Percentiles rank a stretch among this genome's conserved stretches.
phyloP scores from a whole-genome alignment of 2,113 vertebrate species.

The Nannobrachium achirus region DNA sequence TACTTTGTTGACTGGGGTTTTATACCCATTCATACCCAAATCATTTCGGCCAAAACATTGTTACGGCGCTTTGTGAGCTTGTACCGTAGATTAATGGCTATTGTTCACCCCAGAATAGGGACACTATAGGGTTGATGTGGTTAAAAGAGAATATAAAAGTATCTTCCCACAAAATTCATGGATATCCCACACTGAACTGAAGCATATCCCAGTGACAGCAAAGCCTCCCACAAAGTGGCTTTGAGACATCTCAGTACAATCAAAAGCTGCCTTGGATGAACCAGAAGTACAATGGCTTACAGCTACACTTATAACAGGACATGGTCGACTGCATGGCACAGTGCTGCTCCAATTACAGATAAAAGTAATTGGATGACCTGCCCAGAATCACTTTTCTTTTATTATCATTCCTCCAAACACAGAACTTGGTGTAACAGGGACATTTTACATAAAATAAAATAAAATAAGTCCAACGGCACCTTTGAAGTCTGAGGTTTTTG shows the following conservation, averaged over 20 bases:
- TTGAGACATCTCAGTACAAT: background rate
- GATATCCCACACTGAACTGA: too few relatives aligned
- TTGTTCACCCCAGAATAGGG: too few relatives aligned
- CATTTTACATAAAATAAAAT: background rate
- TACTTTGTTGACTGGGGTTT: too few relatives aligned
- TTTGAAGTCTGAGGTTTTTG: constrained; percentile 54
- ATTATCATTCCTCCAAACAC: constrained; percentile 40
- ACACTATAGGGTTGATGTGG: too few relatives aligned
- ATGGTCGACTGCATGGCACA: constrained; percentile 27
- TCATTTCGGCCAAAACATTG: too few relatives aligned
- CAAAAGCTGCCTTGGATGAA: background rate
- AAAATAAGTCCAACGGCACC: constrained; percentile 30
- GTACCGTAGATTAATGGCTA: too few relatives aligned
- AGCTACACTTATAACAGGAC: background rate
- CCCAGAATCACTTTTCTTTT: background rate
- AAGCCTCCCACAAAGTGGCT: too few relatives aligned
- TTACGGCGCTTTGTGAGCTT: too few relatives aligned
- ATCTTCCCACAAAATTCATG: too few relatives aligned
- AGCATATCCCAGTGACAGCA: too few relatives aligned
- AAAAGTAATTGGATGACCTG: constrained; percentile 45
- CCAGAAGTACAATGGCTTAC: background rate
- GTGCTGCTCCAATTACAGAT: constrained; percentile 37
- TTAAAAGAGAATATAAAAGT: too few relatives aligned
- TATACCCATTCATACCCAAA: too few relatives aligned
- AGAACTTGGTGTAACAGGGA: constrained; percentile 33